A percentile compares a stretch with the other conserved stretches of the same genome.
Evolutionary conservation across 2,888 invertebrate species (phyloP).

Genomic region (Cabera pusaria): DNA sequence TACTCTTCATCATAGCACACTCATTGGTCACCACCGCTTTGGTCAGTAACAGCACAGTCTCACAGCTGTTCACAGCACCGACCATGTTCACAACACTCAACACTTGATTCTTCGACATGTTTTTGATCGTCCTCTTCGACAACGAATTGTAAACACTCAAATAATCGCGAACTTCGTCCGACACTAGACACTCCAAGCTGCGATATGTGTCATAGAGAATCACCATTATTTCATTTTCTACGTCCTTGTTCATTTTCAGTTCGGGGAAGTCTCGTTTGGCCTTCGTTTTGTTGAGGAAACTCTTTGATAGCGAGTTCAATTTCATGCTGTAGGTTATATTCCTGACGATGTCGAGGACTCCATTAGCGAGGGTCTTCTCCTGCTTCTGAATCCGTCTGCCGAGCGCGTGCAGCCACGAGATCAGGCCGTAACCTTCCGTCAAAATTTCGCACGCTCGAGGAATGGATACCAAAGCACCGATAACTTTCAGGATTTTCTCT

Average conservation of each 20-base stretch:
- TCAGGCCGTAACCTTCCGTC: constrained; percentile 86
- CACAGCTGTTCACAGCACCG: constrained; percentile 38
- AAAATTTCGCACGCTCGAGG: constrained; percentile 86
- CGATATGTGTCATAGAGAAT: constrained; percentile 54
- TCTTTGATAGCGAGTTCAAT: constrained; percentile 51
- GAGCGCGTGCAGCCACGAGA: constrained; percentile 86
- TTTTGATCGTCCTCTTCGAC: constrained; percentile 60
- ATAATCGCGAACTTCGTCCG: constrained; percentile 49
- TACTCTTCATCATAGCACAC: constrained; percentile 32
- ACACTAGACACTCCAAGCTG: constrained; percentile 48
- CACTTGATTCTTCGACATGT: constrained; percentile 59
- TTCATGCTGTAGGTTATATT: constrained; percentile 58
- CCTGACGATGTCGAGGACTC: constrained; percentile 47
- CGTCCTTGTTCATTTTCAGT: constrained; percentile 61
- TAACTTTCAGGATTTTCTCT: constrained; percentile 85
- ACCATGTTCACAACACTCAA: constrained; percentile 50
- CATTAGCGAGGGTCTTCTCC: constrained; percentile 49
- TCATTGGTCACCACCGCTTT: constrained; percentile 54
- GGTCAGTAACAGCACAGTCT: constrained; percentile 47
- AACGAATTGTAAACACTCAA: constrained; percentile 52
- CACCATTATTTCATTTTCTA: constrained; percentile 60
- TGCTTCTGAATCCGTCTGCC: constrained; percentile 49
- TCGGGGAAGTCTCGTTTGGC: constrained; percentile 45
- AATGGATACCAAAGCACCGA: constrained; percentile 85
- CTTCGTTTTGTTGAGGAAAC: constrained; percentile 14